Base-by-base conservation (phyloP, 2,888 invertebrate species). In the Lepidochitona cinerea region DNA sequence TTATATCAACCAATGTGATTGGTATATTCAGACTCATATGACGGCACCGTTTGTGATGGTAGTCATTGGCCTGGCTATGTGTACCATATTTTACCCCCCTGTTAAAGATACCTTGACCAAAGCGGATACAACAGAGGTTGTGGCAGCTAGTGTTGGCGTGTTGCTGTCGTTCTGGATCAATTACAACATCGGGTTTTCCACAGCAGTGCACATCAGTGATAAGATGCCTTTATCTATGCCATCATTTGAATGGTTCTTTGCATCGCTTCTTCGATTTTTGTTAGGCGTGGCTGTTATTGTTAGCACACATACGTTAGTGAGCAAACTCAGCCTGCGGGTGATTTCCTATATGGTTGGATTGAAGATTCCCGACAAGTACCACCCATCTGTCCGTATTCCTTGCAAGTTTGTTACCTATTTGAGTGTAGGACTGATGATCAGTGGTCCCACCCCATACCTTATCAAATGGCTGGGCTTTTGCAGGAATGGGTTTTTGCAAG, bases 371-470 rank as follows among this genome's bases (percentile, higher is more conserved):
- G 83, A 85, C 54, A 77, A 81, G n/a, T 80, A 81, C n/a, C 79
- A 84, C 69, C 83, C 83, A 5, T 71, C 75, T 18, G 85, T 87
- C 4, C 75, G 81, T 65, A 79, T 79, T 4, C 81, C 76, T 0
- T 85, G 84, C 72, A 84, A 83, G 59, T 84, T 85, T 71, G 78
- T 82, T 6, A 85, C 83, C 6, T 85, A 85, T 68, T 77, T 79
- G 64, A 64, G 73, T 35, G 37, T 85, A 1, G 87, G 87, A 0
- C 64, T 82, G 9, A 74, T 75, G 1, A 82, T 85, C 33, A 73
- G 73, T 12, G 83, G 80, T 75, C 73, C 82, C 3, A 79, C 82
- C 6, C 87, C 87, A 3, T 79, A 83, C 29, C 59, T 84, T 0
- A 82, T 81, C 64, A 73, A 73, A 12, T 73, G 75, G 67, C 78